These are phyloP conservation scores for Bombyx huttoni DNA, from an alignment of 2,888 invertebrate species.

Conservation along the genomic window DNA sequence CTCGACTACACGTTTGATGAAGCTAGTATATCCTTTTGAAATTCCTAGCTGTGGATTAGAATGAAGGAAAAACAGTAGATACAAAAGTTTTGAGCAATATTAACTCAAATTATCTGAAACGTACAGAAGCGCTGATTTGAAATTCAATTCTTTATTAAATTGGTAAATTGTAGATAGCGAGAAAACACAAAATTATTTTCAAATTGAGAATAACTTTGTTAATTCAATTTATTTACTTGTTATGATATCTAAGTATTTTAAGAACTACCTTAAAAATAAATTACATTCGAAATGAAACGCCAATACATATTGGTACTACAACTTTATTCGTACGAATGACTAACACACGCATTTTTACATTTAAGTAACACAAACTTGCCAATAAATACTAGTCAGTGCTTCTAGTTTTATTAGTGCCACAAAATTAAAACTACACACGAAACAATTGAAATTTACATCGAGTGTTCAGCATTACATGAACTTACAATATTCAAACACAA, in stretches of 20 bases:
- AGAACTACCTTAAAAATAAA: background rate
- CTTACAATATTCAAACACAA: background rate
- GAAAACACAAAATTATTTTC: background rate
- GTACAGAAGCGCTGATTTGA: too few relatives aligned
- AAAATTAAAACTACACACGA: background rate
- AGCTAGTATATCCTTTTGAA: too few relatives aligned
- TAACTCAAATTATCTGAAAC: too few relatives aligned
- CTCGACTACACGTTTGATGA: too few relatives aligned
- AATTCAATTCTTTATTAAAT: too few relatives aligned
- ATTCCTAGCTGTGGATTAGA: too few relatives aligned
- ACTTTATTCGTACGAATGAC: background rate
- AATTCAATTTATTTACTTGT: too few relatives aligned
- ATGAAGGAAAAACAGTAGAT: too few relatives aligned
- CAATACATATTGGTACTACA: background rate
- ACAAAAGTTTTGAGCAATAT: too few relatives aligned
- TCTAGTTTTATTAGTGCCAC: background rate
- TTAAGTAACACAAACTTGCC: background rate
- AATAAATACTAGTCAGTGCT: background rate
- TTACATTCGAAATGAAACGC: background rate
- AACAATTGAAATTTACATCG: background rate
- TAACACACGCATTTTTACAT: background rate
- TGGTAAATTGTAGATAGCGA: too few relatives aligned
- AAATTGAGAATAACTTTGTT: background rate
- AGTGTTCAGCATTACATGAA: background rate
- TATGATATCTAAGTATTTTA: too few relatives aligned